Base-by-base conservation (phyloP, 2,888 invertebrate species). In the Melitaea athalia region DNA sequence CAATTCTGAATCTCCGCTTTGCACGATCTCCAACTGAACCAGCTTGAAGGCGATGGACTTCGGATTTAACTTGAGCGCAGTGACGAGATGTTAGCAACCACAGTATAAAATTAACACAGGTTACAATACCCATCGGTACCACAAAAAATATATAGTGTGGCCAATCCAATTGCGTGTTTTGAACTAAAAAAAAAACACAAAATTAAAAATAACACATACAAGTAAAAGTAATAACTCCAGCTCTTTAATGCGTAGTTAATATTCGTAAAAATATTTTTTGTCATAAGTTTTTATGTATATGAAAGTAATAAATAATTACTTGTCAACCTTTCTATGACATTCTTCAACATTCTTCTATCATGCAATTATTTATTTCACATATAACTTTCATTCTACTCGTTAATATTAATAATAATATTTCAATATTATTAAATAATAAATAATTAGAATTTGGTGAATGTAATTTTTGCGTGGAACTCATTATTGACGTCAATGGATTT, bases 61-160 rank as follows among this genome's bases (percentile, higher is more conserved):
- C 96, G 0, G 94, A 94, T 85, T 96, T 96, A 4, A 96, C 95
- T 75, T 94, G 94, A 73, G 94, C 94, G 79, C 96, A 96, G 78
- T 96, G 95, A 11, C 94, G 86, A 3, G 95, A 93, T 0, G 96
- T 96, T 75, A 95, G 85, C 70, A 94, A 84, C 88, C 96, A 96
- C 15, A 96, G 88, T 24, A 95, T 84, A 59, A 95, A 89, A 84
- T 96, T 96, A n/a, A 93, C 89, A 42, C 94, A 86, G 50, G 95
- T 93, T 74, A 95, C 92, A 7, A 95, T 71, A 0, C 95, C 94
- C 81, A 95, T 89, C 0, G 96, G 96, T 0, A 93, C 88, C 69
- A 94, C 93, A 83, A 96, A 96, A 82, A 94, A 95, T 60, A 95
- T 85, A 76, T 94, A 92, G 75, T 92, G 92, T 0, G 92, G 91